Evolutionary conservation across 2,797 vertebrate genomes (phyloP).

Genomic region (Arremon aurantiirostris): DNA sequence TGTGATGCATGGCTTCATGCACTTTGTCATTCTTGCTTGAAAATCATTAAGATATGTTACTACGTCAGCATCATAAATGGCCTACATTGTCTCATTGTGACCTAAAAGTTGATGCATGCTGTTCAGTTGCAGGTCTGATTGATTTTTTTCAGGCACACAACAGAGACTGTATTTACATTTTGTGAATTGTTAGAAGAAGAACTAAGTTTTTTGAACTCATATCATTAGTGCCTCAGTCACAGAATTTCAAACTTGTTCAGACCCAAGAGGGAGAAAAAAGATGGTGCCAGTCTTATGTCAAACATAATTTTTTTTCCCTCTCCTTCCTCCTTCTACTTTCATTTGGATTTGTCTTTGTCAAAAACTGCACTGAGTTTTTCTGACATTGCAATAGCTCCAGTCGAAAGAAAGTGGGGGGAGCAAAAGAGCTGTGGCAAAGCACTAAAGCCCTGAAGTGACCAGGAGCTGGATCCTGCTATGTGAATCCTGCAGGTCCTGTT

Average conservation of each 20-base stretch:
- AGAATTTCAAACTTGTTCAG: neutral
- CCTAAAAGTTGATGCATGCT: neutral
- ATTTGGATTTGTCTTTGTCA: neutral
- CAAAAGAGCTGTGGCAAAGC: neutral
- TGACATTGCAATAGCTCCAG: neutral
- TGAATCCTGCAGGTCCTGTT: neutral
- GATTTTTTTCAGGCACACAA: neutral
- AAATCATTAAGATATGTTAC: neutral
- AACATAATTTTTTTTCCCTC: neutral
- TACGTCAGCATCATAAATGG: neutral
- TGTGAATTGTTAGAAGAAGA: neutral
- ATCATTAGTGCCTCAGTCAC: neutral
- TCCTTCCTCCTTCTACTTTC: neutral
- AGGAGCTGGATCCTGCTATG: neutral
- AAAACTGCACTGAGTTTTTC: neutral
- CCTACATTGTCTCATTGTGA: neutral
- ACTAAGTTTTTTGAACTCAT: neutral
- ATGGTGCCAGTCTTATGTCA: neutral
- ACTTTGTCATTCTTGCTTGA: neutral
- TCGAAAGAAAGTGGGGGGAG: neutral
- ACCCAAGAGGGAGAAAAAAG: neutral
- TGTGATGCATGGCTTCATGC: neutral
- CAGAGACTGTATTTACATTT: neutral
- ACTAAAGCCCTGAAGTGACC: neutral
- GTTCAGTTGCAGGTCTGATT: neutral